These are phyloP conservation scores for Periphyllus acericola DNA, from an alignment of 2,888 invertebrate species.

Conservation along the genomic window DNA sequence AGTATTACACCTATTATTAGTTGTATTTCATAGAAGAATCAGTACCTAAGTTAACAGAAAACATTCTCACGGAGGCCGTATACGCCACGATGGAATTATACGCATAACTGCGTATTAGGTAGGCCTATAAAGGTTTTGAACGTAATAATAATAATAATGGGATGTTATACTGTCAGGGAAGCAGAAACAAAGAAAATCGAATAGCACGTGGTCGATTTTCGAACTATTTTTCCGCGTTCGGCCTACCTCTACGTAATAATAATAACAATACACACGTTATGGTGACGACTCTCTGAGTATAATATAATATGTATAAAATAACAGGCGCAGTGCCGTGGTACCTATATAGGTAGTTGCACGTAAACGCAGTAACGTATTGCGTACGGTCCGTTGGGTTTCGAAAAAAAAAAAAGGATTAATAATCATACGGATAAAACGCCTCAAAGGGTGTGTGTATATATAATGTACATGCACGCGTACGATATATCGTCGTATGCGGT, in stretches of 20 bases:
- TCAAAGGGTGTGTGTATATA: neutral
- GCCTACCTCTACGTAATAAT: neutral
- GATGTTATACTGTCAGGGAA: neutral
- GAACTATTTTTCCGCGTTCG: neutral
- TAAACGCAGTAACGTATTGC: neutral
- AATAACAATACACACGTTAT: neutral
- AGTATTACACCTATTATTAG: too few relatives aligned
- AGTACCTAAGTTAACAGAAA: neutral
- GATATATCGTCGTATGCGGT: neutral
- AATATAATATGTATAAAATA: too few relatives aligned
- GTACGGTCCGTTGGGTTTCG: neutral
- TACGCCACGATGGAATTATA: neutral
- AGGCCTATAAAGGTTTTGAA: neutral
- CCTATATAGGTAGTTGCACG: too few relatives aligned
- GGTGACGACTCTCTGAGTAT: neutral
- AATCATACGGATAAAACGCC: neutral
- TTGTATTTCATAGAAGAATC: neutral
- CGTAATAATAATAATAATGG: too few relatives aligned
- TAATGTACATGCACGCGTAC: too few relatives aligned
- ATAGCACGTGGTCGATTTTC: neutral
- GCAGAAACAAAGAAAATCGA: neutral
- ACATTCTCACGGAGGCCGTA: neutral
- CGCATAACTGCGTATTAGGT: neutral
- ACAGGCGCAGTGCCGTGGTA: too few relatives aligned
- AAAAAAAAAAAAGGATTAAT: neutral